Base-by-base conservation (phyloP, 2,888 invertebrate genomes). In the Panzeria rudis region DNA sequence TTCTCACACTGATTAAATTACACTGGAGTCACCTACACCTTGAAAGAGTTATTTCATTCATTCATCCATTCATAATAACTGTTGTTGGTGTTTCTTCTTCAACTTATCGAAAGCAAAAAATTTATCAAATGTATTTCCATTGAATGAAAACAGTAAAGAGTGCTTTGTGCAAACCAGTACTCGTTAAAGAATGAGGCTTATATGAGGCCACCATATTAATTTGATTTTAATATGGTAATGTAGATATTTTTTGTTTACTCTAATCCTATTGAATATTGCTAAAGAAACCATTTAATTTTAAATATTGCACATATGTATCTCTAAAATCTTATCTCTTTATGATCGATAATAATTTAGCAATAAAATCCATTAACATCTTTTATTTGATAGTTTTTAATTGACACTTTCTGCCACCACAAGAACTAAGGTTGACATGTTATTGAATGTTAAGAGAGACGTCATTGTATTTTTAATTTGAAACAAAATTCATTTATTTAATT, bases 1-100 rank as follows among this genome's bases (percentile, higher is more conserved):
- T 78, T 78, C 61, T 69, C 78, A 78, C 78, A 78, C 25, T 9
- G 15, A 62, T 61, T 71, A 71, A 69, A 50, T 69, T 78, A 69
- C 38, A 23, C 6, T 35, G 23, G 4, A 41, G 29, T 8, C 77
- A n/a, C 35, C 59, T 68, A 56, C 59, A 17, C 35, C 13, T 13
- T 8, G 13, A 11, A 38, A 25, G 3, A 15, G 17, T 56, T 56
- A 13, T 52, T 71, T 59, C 44, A 59, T 72, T 72, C 29, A 59
- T 71, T 56, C n/a, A 59, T 71, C 41, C n/a, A 54, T 69, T 69
- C 38, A 41, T 41, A 13, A 41, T 41, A 20, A 23, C 6, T 11
- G 29, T 32, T 41, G 0, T 38, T 35, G 38, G 4, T 9, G 4
- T 35, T 59, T 15, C 11, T 25, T 23, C 6, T 23, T 6, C 7